phyloP scores from a whole-genome alignment of 2,888 invertebrate species.

The Lochmaea crataegi region DNA sequence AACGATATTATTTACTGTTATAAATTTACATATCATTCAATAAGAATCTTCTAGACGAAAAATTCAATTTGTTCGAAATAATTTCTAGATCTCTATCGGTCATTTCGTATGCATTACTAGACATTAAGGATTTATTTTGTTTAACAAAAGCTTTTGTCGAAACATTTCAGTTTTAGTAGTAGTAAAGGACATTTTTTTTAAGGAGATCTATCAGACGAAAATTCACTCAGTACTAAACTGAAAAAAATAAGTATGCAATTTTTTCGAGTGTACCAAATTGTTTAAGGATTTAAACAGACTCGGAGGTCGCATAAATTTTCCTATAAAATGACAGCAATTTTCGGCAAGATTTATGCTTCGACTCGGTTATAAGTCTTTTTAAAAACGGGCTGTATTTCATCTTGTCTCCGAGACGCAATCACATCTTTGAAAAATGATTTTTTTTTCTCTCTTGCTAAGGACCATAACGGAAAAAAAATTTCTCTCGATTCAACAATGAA shows the following conservation, averaged over 20 bases:
- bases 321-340: conserved; percentile 20
- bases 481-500: too few relatives aligned
- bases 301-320: conserved; percentile 4
- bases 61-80: conserved; percentile 15
- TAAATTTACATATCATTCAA: conserved; percentile 14
- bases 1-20: conserved; percentile 15
- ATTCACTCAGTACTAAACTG: neutral
- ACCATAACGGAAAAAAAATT: too few relatives aligned
- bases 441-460: too few relatives aligned
- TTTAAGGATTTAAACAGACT: conserved; percentile 3
- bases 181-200: too few relatives aligned
- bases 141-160: neutral
- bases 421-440: too few relatives aligned
- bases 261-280: conserved; percentile 3
- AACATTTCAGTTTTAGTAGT: too few relatives aligned
- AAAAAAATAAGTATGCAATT: neutral
- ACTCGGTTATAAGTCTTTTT: conserved; percentile 6
- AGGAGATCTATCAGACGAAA: neutral
- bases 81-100: conserved; percentile 9
- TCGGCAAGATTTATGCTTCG: neutral
- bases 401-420: too few relatives aligned
- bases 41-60: conserved; percentile 6
- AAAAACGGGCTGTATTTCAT: conserved; percentile 10
- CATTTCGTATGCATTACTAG: conserved; percentile 16
- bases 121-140: conserved; percentile 7